Evolutionary conservation across 2,113 vertebrate species (phyloP).

Genomic region (Ctenomys sociabilis): DNA sequence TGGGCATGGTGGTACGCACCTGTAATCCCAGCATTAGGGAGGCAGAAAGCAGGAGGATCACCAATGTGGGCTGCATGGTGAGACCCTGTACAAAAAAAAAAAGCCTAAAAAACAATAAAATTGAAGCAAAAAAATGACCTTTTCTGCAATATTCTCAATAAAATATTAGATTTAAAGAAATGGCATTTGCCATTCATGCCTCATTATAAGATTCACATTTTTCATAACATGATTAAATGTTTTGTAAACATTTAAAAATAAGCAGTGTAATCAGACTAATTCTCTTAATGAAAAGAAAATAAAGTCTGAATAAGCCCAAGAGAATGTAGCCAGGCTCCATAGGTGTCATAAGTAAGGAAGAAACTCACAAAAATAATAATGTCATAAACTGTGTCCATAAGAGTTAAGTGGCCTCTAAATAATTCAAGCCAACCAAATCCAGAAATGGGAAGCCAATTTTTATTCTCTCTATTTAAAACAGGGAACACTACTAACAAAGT

Average conservation of each 20-base stretch:
- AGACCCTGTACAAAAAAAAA: no score
- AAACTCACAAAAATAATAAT: background rate
- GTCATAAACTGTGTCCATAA: background rate
- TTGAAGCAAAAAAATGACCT: background rate
- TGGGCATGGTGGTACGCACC: no score
- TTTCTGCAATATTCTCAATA: background rate
- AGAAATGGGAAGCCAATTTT: background rate
- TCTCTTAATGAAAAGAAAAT: background rate
- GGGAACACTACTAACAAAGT: no score
- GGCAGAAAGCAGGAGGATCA: no score
- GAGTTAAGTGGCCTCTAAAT: background rate
- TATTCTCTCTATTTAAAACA: background rate
- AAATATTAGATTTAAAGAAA: background rate
- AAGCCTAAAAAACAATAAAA: no score
- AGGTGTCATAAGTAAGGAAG: background rate
- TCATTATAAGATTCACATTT: background rate
- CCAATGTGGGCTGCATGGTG: no score
- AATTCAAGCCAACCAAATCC: background rate
- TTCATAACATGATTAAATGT: background rate
- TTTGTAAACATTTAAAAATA: background rate
- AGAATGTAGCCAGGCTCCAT: background rate
- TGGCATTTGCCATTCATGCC: background rate
- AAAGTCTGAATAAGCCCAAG: background rate
- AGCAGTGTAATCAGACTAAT: background rate
- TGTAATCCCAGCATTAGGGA: no score